Evolutionary conservation across 2,113 vertebrate species (phyloP).

Genomic region (Laticauda laticaudata): DNA sequence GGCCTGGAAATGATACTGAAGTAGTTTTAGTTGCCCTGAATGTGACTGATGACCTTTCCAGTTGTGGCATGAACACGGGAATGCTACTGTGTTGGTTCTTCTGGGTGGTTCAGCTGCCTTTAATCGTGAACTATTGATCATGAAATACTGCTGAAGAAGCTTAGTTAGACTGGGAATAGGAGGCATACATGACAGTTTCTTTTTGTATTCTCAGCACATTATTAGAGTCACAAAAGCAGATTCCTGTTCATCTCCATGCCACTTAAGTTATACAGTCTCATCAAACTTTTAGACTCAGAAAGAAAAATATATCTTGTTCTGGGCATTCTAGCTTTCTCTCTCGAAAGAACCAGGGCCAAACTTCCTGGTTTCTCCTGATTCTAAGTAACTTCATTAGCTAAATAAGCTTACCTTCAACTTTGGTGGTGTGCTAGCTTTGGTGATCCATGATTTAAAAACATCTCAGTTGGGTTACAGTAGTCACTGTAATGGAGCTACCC

Average conservation of each 20-base stretch:
- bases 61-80: not conserved
- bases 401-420: not conserved
- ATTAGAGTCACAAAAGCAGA: not conserved
- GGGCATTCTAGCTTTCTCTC: not conserved
- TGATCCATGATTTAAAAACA: not conserved
- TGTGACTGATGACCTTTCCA: not conserved
- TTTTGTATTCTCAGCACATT: not conserved
- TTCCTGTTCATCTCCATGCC: not conserved
- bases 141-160: not conserved
- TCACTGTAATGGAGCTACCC: not conserved
- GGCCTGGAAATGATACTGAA: not conserved
- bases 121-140: not conserved
- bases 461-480: not conserved
- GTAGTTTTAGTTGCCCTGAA: not conserved
- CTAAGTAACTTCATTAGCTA: not conserved
- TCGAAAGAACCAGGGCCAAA: not conserved
- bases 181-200: not conserved
- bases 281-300: not conserved
- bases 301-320: not conserved
- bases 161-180: not conserved
- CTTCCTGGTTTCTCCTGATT: not conserved
- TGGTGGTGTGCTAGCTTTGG: not conserved
- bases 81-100: not conserved
- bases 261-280: not conserved
- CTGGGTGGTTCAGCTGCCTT: not conserved